Evolutionary conservation across 1,140 invertebrate species (phyloP).

Genomic region (Zophobas atratus): DNA sequence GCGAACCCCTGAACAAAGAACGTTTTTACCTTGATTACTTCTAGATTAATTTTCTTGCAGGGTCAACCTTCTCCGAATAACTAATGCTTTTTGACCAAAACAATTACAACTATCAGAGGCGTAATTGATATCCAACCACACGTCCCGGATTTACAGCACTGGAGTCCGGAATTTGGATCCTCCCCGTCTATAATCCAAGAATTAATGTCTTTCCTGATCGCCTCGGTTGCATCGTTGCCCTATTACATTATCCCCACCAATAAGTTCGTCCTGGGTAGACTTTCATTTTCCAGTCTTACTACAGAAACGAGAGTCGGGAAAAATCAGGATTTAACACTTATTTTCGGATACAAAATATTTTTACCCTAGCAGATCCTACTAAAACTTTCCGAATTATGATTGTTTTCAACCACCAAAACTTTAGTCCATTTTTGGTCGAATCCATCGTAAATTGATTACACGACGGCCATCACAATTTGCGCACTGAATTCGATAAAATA

Average conservation of each 20-base stretch:
- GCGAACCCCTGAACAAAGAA: no score
- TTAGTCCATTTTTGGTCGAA: no score
- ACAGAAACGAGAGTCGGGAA: constrained; percentile 8
- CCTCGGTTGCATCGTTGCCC: constrained; percentile 29
- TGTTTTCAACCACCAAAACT: no score
- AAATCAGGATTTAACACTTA: no score
- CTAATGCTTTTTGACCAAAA: constrained; percentile 31
- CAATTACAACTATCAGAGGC: constrained; percentile 33
- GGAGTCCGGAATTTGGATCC: constrained; percentile 29
- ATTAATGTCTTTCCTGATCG: constrained; percentile 48
- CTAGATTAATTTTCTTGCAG: constrained; percentile 4
- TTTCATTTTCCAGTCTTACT: constrained; percentile 35
- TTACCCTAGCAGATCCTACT: no score
- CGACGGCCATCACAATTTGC: no score
- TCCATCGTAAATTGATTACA: no score
- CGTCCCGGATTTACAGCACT: constrained; percentile 40
- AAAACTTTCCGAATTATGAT: no score
- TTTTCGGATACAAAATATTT: no score
- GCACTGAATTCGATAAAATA: no score
- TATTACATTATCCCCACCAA: constrained; percentile 32
- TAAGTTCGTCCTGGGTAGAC: constrained; percentile 38
- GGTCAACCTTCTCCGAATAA: neutral
- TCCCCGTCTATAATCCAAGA: constrained; percentile 45
- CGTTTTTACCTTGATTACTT: no score
- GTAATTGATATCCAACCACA: constrained; percentile 43